A percentile compares a stretch with the other conserved stretches of the same genome.
These are phyloP conservation scores for Eumaeus atala DNA, from an alignment of 1,140 invertebrate species.

Conservation along the genomic window DNA sequence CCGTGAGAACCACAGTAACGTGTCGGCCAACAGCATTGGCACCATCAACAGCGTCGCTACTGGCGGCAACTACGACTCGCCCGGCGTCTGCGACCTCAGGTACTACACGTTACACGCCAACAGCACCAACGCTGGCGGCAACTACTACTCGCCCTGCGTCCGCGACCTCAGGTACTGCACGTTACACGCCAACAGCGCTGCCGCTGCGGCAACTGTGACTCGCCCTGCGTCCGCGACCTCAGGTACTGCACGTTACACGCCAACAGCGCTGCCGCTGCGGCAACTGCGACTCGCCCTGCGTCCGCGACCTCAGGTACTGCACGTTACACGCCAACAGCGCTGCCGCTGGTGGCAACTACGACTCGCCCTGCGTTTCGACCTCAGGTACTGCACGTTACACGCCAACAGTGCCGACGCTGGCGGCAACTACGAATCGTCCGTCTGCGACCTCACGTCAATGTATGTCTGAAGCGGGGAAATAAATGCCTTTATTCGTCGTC, in stretches of 20 bases:
- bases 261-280: constrained; percentile 60
- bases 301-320: constrained; percentile 52
- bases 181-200: no score
- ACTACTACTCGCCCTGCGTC: constrained; percentile 66
- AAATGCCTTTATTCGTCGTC: no score
- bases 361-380: constrained; percentile 68
- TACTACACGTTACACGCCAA: constrained; percentile 26
- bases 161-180: constrained; percentile 63
- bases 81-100: constrained; percentile 72
- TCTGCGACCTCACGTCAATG: no score
- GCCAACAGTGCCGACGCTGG: no score
- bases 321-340: constrained; percentile 34
- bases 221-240: no score
- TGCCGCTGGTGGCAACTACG: constrained; percentile 59
- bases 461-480: no score
- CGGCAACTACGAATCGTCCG: no score
- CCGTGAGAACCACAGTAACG: constrained; percentile 75
- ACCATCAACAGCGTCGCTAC: constrained; percentile 63
- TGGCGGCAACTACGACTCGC: constrained; percentile 62
- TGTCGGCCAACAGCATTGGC: constrained; percentile 69
- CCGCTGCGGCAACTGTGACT: no score
- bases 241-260: no score
- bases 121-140: constrained; percentile 58
- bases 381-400: constrained; percentile 43
- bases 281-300: constrained; percentile 65